phyloP scores from a whole-genome alignment of 2,888 invertebrate species.

The Ecdyonurus torrentis region DNA sequence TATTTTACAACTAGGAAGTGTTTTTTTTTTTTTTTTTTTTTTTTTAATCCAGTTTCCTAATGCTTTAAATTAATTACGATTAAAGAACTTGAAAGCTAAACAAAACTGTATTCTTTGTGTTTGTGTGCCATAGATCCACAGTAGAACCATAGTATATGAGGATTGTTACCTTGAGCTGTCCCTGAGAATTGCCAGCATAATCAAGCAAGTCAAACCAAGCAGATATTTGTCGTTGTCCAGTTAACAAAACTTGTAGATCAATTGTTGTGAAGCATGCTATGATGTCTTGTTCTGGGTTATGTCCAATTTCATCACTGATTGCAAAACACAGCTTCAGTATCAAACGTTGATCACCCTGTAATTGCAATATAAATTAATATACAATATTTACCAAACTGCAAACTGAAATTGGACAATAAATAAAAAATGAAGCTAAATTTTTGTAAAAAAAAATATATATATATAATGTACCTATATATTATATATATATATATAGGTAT shows the following conservation, averaged over 20 bases:
- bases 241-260: not conserved
- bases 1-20: too few species aligned
- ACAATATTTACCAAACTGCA: too few species aligned
- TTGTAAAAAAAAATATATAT: too few species aligned
- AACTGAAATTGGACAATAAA: too few species aligned
- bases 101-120: too few species aligned
- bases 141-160: not conserved
- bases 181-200: not conserved
- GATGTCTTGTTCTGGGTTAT: not conserved
- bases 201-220: conserved; percentile 4
- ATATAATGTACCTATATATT: too few species aligned
- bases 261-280: not conserved
- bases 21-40: too few species aligned
- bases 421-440: too few species aligned
- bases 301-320: not conserved
- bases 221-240: conserved; percentile 1
- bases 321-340: conserved; percentile 1
- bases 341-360: not conserved
- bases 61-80: too few species aligned
- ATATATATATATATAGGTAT: too few species aligned
- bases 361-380: not conserved
- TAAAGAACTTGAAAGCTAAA: too few species aligned
- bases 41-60: too few species aligned
- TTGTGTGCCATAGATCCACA: not conserved
- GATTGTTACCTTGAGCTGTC: conserved; percentile 1